A percentile compares a stretch with the other conserved stretches of the same genome.
phyloP scores from a whole-genome alignment of 2,113 vertebrate genomes.

The Rhombomys opimus region DNA sequence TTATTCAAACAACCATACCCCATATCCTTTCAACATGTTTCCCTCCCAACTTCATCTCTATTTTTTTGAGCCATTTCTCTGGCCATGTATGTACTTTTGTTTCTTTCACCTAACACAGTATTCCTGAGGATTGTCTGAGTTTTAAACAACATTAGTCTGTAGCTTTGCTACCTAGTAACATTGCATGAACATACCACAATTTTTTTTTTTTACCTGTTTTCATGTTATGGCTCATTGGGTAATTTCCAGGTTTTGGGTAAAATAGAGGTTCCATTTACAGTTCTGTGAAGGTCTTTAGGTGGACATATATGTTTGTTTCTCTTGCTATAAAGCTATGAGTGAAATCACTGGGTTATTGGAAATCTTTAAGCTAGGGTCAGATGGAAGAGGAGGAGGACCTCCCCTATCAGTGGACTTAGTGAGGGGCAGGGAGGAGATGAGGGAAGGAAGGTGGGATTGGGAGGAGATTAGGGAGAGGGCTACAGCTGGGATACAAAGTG shows the following conservation, averaged over 20 bases:
- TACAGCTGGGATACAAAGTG: no score
- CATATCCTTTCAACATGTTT: neutral
- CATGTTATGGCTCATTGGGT: conserved; percentile 12
- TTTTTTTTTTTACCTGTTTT: conserved; percentile 18
- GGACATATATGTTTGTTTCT: conserved; percentile 37
- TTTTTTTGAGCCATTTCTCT: neutral
- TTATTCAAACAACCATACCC: neutral
- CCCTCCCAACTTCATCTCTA: neutral
- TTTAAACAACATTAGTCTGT: neutral
- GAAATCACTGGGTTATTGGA: neutral
- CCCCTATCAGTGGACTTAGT: no score
- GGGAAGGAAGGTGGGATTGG: no score
- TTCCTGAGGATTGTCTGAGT: neutral
- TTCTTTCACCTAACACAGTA: neutral
- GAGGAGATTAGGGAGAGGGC: no score
- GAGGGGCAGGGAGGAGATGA: no score
- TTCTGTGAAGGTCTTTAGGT: conserved; percentile 26
- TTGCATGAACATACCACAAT: neutral
- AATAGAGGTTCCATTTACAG: conserved; percentile 8
- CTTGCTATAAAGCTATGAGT: conserved; percentile 35
- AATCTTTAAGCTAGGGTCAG: conserved; percentile 9
- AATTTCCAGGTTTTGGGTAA: conserved; percentile 13
- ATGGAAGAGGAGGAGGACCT: no score
- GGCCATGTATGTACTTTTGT: neutral
- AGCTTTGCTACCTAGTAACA: neutral